phyloP scores from a whole-genome alignment of 1,140 invertebrate species.

The Berghia stephanieae region DNA sequence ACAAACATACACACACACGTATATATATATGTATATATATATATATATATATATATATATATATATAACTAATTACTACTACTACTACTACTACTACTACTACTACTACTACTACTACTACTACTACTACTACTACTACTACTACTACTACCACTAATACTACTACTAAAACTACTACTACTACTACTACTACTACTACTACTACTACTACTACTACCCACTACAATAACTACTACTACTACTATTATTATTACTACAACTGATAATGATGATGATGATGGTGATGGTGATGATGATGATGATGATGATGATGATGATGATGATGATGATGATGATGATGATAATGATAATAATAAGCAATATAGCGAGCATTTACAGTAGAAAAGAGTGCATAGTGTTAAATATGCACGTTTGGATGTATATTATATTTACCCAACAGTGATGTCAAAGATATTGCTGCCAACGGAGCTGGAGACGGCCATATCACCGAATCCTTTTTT shows the following conservation, averaged over 20 bases:
- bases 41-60: neutral
- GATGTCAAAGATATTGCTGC: constrained; percentile 67
- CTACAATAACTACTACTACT: too few relatives aligned
- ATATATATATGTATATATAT: neutral
- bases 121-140: too few relatives aligned
- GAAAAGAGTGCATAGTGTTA: neutral
- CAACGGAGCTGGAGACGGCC: constrained; percentile 67
- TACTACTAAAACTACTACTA: too few relatives aligned
- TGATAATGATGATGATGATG: neutral
- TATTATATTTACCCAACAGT: constrained; percentile 59
- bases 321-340: neutral
- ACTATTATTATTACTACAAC: too few relatives aligned
- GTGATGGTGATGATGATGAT: neutral
- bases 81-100: too few relatives aligned
- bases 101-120: too few relatives aligned
- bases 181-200: too few relatives aligned
- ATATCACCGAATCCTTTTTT: constrained; percentile 67
- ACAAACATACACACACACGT: constrained; percentile 9
- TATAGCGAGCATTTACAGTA: neutral
- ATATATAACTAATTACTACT: too few relatives aligned
- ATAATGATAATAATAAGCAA: too few relatives aligned
- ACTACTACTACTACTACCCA: too few relatives aligned
- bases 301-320: neutral
- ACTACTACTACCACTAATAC: too few relatives aligned
- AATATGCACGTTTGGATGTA: neutral